These are phyloP conservation scores for Hirtodrosophila trivittata DNA, from an alignment of 2,888 invertebrate species.

Conservation along the genomic window DNA sequence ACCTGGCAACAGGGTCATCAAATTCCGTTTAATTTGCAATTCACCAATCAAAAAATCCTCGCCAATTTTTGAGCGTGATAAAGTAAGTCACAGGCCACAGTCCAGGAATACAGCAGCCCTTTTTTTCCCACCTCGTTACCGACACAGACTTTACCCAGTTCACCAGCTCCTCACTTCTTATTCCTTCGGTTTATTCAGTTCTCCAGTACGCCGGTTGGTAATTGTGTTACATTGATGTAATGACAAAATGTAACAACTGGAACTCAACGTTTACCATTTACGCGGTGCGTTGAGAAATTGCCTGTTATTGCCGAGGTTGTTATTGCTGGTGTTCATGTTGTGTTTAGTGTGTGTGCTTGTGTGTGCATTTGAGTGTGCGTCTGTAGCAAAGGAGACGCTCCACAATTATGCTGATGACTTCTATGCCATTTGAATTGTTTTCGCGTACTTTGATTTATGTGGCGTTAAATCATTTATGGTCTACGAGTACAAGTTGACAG, in stretches of 20 bases:
- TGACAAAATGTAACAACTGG: conserved; percentile 52
- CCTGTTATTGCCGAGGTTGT: conserved; percentile 41
- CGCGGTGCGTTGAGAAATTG: conserved; percentile 65
- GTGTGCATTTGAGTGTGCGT: conserved; percentile 16
- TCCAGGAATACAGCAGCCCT: no score
- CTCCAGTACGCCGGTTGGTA: conserved; percentile 19
- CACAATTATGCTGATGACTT: conserved; percentile 12
- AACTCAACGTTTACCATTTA: conserved; percentile 37
- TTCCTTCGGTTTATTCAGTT: neutral
- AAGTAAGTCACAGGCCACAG: conserved; percentile 9
- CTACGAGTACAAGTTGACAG: conserved; percentile 32
- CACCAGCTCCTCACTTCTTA: neutral
- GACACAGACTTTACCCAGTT: no score
- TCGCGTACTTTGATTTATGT: conserved; percentile 65
- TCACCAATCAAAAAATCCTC: no score
- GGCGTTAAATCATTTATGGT: conserved; percentile 65
- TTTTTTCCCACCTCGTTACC: no score
- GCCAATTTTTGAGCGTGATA: conserved; percentile 51
- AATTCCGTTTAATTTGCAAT: conserved; percentile 42
- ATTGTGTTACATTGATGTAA: conserved; percentile 58
- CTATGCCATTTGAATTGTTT: conserved; percentile 34
- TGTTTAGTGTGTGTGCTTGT: conserved; percentile 8
- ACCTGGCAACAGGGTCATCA: conserved; percentile 39
- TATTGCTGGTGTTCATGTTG: conserved; percentile 24
- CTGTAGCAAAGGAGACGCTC: conserved; percentile 22